phyloP scores from a whole-genome alignment of 2,888 invertebrate species.

The Acanthopleura granulata region DNA sequence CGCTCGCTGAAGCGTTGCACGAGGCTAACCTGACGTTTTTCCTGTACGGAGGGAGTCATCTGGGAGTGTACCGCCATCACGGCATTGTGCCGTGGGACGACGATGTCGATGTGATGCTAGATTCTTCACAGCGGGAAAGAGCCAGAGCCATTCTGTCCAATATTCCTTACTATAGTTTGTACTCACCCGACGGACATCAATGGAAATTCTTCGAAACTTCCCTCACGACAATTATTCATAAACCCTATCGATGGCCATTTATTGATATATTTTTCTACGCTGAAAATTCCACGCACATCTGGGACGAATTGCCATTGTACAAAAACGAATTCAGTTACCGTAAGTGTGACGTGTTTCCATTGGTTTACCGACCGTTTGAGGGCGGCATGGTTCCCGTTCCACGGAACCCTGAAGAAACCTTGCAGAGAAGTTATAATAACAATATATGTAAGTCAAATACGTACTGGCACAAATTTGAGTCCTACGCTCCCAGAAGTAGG shows the following conservation, averaged over 20 bases:
- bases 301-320: conserved; percentile 30
- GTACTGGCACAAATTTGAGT: conserved; percentile 35
- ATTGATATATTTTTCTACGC: conserved; percentile 54
- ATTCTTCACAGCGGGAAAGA: conserved; percentile 28
- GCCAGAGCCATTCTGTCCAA: conserved; percentile 24
- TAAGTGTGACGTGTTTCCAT: conserved; percentile 31
- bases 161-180: conserved; percentile 33
- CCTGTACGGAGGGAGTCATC: conserved; percentile 44
- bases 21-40: conserved; percentile 34
- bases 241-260: conserved; percentile 50
- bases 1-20: conserved; percentile 29
- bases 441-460: conserved; percentile 28
- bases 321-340: conserved; percentile 25
- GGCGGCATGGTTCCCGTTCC: conserved; percentile 33
- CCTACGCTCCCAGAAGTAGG: conserved; percentile 14
- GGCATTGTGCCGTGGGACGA: conserved; percentile 53
- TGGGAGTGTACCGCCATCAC: conserved; percentile 48
- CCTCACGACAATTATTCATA: conserved; percentile 31
- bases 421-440: conserved; percentile 24
- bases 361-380: conserved; percentile 33
- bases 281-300: conserved; percentile 48
- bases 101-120: conserved; percentile 47
- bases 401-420: conserved; percentile 25
- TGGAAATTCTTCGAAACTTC: conserved; percentile 48
- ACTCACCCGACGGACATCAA: conserved; percentile 29